Evolutionary conservation across 2,797 vertebrate species (phyloP).

Genomic region (Macropodus opercularis): DNA sequence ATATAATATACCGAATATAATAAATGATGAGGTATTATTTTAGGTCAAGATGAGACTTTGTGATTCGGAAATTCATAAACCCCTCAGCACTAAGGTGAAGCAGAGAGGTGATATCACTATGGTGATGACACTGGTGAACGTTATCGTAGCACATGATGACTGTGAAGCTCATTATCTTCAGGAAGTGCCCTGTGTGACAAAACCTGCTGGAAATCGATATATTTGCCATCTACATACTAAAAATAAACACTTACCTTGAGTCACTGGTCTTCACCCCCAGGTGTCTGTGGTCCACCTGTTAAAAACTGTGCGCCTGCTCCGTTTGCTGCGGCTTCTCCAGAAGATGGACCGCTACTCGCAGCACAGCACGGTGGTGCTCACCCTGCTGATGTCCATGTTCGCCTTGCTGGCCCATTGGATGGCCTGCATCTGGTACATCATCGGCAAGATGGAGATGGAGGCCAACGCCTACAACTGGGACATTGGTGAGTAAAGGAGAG

Average conservation of each 20-base stretch:
- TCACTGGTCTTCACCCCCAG: constrained; percentile 68
- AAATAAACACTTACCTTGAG: neutral
- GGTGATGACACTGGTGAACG: neutral
- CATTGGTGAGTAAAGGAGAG: constrained; percentile 85
- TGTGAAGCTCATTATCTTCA: neutral
- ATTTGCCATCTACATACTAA: neutral
- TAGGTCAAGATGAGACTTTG: too few species aligned
- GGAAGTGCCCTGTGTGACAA: constrained; percentile 1
- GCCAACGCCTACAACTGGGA: constrained; percentile 93
- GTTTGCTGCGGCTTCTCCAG: constrained; percentile 93
- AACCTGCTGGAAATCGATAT: neutral
- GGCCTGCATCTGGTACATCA: constrained; percentile 99
- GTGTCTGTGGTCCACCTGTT: constrained; percentile 96
- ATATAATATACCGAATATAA: neutral
- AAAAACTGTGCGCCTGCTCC: constrained; percentile 94
- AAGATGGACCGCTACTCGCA: constrained; percentile 98
- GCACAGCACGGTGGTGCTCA: constrained; percentile 96
- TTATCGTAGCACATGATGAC: neutral
- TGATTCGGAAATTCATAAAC: too few species aligned
- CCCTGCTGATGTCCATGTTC: constrained; percentile 98
- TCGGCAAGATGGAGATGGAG: constrained; percentile 97
- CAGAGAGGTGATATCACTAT: neutral
- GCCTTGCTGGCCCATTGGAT: constrained; percentile 98
- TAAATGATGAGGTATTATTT: too few species aligned
- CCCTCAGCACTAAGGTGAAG: too few species aligned